Evolutionary conservation across 53 echinoderm and acorn worm genomes (phyloP), one percentile per base, ranked within the genome.

Genomic region (Henricia sp.): DNA sequence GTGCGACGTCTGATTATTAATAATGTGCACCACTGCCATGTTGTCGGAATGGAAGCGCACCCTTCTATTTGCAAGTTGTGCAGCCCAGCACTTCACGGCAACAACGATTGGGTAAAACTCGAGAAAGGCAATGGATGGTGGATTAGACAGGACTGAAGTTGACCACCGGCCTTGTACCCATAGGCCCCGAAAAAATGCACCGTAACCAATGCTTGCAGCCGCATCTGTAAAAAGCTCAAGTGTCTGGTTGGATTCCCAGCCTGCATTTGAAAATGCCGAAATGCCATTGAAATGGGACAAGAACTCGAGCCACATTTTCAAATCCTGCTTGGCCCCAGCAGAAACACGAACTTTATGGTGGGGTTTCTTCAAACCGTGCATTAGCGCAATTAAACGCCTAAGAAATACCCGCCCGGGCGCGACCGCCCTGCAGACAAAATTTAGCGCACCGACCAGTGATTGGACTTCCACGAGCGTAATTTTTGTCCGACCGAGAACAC

Each of bases 11-110:
- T 89, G 52, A 20, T 67, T 84, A 56, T 82, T 82, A 51, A 88
- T 82, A 26, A 82, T 64, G 5, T 60, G 52, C 46, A 82, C 78
- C 28, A 84, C 84, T 34, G 84, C 89, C 21, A 27, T 28, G 32
- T 84, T 89, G 24, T 89, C 84, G 10, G 84, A 66, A 27, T 75
- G 38, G 75, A 89, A 89, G 14, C 46, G 6, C 9, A 84, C 84
- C 42, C 57, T 65, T 28, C 25, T 40, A 33, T 75, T 68, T 17
- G 40, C 35, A n/a, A 89, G 33, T 6, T 34, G 28, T 23, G 32
- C 0, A 1, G 72, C 84, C 89, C 89, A 89, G 14, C 84, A 27
- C n/a, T 50, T 13, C 9, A 75, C 11, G 19, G 75, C 89, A 34
- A 84, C 54, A 42, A 67, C 20, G 16, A 67, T 50, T 1, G 84